Evolutionary conservation across 2,113 vertebrate genomes (phyloP).

Genomic region (Marcusenius ussheri): DNA sequence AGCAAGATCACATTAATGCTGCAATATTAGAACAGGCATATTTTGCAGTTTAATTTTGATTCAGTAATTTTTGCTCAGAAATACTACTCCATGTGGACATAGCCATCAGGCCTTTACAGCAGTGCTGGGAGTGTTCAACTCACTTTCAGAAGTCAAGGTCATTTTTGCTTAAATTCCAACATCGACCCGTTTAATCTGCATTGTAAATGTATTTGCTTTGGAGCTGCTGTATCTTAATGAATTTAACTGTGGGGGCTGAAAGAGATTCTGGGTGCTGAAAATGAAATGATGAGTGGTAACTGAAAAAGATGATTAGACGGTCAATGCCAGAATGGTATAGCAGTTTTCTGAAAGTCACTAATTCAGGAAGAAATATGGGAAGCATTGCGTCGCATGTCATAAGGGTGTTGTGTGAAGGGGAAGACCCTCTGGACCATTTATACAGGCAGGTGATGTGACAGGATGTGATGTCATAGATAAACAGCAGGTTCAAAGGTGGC

Average conservation of each 20-base stretch:
- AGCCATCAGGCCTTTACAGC: background rate
- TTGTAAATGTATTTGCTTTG: slow-evolving; percentile 11
- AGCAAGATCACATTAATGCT: background rate
- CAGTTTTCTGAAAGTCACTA: background rate
- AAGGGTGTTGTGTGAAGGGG: background rate
- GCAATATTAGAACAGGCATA: background rate
- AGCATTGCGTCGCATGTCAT: background rate
- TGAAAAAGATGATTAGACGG: background rate
- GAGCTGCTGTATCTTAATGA: background rate
- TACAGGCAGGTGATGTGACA: background rate
- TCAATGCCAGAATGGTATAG: background rate
- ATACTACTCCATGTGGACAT: background rate
- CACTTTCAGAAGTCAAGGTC: background rate
- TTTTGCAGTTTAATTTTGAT: background rate
- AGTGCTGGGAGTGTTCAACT: background rate
- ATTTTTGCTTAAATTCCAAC: background rate
- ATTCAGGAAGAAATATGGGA: background rate
- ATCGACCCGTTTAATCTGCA: background rate
- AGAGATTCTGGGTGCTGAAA: background rate
- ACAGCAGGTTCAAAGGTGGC: background rate
- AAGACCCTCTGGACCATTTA: background rate
- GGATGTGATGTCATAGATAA: background rate
- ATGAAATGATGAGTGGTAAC: background rate
- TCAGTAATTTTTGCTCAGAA: background rate
- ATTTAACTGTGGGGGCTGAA: background rate